A percentile compares a stretch with the other conserved stretches of the same genome.
These are phyloP conservation scores for Eupithecia vulgata DNA, from an alignment of 2,888 invertebrate species.

Conservation along the genomic window DNA sequence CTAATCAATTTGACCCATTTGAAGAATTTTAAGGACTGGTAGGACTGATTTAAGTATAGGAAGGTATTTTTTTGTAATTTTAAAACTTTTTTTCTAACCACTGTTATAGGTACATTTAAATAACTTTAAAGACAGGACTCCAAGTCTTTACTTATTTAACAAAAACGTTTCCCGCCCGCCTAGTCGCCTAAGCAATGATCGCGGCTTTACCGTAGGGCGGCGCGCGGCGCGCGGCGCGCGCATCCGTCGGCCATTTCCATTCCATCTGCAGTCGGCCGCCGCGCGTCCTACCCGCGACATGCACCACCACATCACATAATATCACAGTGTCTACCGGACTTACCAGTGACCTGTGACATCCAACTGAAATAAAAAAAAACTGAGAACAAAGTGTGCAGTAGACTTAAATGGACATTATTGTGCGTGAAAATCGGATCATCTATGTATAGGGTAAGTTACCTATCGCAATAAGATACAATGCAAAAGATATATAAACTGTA, in stretches of 20 bases:
- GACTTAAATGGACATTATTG: conserved; percentile 11
- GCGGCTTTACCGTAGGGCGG: conserved; percentile 69
- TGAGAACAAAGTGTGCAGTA: conserved; percentile 9
- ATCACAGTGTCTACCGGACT: conserved; percentile 24
- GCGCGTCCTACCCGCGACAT: conserved; percentile 75
- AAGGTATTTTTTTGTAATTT: background rate
- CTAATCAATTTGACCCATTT: too few relatives aligned
- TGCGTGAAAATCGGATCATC: conserved; percentile 26
- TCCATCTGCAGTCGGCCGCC: conserved; percentile 74
- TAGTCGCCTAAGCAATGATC: conserved; percentile 43
- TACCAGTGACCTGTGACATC: conserved; percentile 29
- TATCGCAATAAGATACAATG: conserved; percentile 6
- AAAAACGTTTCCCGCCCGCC: conserved; percentile 1
- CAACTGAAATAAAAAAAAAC: conserved; percentile 10
- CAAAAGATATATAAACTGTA: background rate
- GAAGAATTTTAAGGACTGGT: too few relatives aligned
- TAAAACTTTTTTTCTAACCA: background rate
- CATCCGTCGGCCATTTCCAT: conserved; percentile 76
- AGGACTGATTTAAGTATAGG: background rate
- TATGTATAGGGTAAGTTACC: conserved; percentile 23
- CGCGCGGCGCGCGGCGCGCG: conserved; percentile 82
- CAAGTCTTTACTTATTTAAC: background rate
- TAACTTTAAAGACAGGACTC: background rate
- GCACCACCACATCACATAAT: conserved; percentile 72
- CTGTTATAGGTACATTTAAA: background rate